phyloP scores from a whole-genome alignment of 2,888 invertebrate genomes.

The Bibio marci region DNA sequence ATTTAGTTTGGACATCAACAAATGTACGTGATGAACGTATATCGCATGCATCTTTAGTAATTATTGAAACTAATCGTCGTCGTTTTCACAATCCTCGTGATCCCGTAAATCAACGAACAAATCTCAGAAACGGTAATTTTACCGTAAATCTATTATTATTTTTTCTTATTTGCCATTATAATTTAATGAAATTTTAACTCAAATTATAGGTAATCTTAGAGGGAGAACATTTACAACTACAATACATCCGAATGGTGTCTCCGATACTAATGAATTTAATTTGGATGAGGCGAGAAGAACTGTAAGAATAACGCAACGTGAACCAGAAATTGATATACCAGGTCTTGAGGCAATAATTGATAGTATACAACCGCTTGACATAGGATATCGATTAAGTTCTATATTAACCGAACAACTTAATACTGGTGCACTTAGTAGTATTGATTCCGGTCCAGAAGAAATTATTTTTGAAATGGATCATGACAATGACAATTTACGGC shows the following conservation, averaged over 20 bases:
- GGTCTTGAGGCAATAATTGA: conserved; percentile 5
- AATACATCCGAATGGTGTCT: too few relatives aligned
- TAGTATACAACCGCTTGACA: conserved; percentile 8
- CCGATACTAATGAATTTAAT: too few relatives aligned
- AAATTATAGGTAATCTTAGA: conserved; percentile 1
- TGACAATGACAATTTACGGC: conserved; percentile 11
- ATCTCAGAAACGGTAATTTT: neutral
- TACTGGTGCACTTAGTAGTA: conserved; percentile 9
- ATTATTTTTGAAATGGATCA: conserved; percentile 15
- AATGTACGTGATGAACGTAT: conserved; percentile 14
- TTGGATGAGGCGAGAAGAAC: conserved; percentile 11
- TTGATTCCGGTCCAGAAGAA: conserved; percentile 11
- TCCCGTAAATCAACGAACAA: neutral
- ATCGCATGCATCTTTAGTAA: conserved; percentile 11
- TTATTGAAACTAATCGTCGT: conserved; percentile 13
- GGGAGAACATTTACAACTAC: neutral
- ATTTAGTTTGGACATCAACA: conserved; percentile 63
- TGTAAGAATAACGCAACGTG: conserved; percentile 19
- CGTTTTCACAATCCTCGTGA: neutral
- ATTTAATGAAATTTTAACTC: too few relatives aligned
- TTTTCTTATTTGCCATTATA: too few relatives aligned
- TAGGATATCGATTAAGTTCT: conserved; percentile 15
- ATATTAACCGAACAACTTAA: conserved; percentile 12
- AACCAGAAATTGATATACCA: conserved; percentile 13
- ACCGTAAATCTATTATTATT: neutral